phyloP scores from a whole-genome alignment of 2,888 invertebrate species.

The Amaurobius ferox region DNA sequence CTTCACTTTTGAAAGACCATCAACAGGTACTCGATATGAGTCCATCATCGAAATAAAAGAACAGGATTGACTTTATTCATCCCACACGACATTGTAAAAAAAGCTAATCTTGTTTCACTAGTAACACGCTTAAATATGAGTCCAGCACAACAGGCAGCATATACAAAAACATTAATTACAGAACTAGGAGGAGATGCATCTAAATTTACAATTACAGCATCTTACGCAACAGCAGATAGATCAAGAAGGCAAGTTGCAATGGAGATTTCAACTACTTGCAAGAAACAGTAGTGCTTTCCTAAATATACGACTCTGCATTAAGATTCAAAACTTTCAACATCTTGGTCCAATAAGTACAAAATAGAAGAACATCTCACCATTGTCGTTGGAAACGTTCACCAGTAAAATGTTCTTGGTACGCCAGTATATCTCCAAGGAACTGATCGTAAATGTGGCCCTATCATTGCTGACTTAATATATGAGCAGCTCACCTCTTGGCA shows the following conservation, averaged over 20 bases:
- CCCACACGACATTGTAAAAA: not conserved
- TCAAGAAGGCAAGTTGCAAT: not conserved
- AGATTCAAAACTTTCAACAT: not conserved
- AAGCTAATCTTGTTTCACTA: slow-evolving; percentile 10
- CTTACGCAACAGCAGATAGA: slow-evolving; percentile 4
- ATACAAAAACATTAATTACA: not conserved
- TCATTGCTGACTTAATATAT: slow-evolving; percentile 2
- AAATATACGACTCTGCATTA: not conserved
- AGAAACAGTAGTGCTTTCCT: not conserved
- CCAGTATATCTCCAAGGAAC: slow-evolving; percentile 6
- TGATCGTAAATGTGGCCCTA: not conserved
- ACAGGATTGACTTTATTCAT: not conserved
- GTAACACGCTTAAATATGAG: slow-evolving; percentile 18
- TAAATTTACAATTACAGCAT: not conserved
- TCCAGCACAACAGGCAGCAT: slow-evolving; percentile 5
- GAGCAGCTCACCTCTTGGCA: slow-evolving; percentile 3
- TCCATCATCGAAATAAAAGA: not conserved
- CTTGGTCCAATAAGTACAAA: not conserved
- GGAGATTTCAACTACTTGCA: not conserved
- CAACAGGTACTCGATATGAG: not conserved
- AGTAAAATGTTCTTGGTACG: not conserved
- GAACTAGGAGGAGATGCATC: slow-evolving; percentile 11
- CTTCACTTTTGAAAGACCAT: not conserved
- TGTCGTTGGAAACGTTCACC: not conserved
- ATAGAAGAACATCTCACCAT: not conserved